A percentile compares a stretch with the other conserved stretches of the same genome.
Evolutionary conservation across 2,888 invertebrate species (phyloP).

Genomic region (Polietes domitor): DNA sequence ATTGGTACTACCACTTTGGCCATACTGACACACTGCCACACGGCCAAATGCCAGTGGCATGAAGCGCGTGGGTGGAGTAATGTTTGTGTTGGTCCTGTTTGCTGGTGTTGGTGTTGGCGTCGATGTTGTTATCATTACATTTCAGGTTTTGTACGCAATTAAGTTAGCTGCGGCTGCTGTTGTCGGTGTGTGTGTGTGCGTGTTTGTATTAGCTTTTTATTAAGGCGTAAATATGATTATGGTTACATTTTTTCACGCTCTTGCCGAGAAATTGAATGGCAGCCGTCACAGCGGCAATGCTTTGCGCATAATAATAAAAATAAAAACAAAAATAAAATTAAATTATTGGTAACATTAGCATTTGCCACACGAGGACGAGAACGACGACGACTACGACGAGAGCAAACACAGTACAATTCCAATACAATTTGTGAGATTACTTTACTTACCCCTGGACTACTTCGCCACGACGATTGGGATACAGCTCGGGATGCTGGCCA

Average conservation of each 20-base stretch:
- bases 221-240: slow-evolving; percentile 55
- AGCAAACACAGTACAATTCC: no score
- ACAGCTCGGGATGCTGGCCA: slow-evolving; percentile 96
- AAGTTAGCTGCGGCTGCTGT: slow-evolving; percentile 32
- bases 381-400: neutral
- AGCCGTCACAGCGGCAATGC: slow-evolving; percentile 10
- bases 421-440: neutral
- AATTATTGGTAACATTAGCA: slow-evolving; percentile 73
- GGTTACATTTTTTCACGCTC: slow-evolving; percentile 32
- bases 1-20: neutral
- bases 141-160: slow-evolving; percentile 26
- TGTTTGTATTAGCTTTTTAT: slow-evolving; percentile 38
- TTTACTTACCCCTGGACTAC: slow-evolving; percentile 89
- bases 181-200: slow-evolving; percentile 11
- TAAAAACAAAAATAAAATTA: slow-evolving; percentile 64
- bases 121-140: slow-evolving; percentile 38
- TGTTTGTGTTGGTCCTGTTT: no score
- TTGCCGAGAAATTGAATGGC: slow-evolving; percentile 14
- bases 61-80: neutral
- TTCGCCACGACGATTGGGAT: slow-evolving; percentile 94
- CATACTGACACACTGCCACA: neutral
- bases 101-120: neutral
- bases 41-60: neutral
- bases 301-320: slow-evolving; percentile 60
- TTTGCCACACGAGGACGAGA: slow-evolving; percentile 55